Evolutionary conservation across 2,888 invertebrate species (phyloP).

Genomic region (Lithophane socia): DNA sequence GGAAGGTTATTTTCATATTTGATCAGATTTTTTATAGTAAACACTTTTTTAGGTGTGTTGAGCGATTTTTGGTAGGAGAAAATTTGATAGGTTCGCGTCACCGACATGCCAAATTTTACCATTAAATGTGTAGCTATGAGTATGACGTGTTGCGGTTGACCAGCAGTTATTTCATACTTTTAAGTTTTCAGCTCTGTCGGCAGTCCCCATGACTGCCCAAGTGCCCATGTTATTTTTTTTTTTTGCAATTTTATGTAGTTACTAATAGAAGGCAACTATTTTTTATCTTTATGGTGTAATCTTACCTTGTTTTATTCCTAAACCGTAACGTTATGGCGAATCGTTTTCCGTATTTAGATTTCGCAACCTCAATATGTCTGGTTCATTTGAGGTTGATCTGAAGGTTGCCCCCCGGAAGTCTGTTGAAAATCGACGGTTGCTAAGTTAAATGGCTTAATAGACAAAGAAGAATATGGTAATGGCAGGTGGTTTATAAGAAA

Average conservation of each 20-base stretch:
- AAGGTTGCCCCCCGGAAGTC: conserved; percentile 59
- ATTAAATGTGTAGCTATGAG: too few relatives aligned
- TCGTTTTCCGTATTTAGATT: conserved; percentile 56
- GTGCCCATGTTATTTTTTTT: background rate
- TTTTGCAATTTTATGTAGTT: background rate
- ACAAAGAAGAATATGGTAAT: conserved; percentile 55
- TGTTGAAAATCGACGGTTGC: conserved; percentile 38
- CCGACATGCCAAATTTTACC: too few relatives aligned
- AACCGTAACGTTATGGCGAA: conserved; percentile 34
- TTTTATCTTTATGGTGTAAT: conserved; percentile 28
- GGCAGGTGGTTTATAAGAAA: conserved; percentile 24
- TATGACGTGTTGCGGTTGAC: too few relatives aligned
- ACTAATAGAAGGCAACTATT: too few relatives aligned
- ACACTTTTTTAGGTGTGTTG: too few relatives aligned
- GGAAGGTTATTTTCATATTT: background rate
- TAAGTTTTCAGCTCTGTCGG: too few relatives aligned
- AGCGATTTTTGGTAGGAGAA: too few relatives aligned
- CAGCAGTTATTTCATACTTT: too few relatives aligned
- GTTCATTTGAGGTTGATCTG: conserved; percentile 53
- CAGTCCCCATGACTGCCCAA: too few relatives aligned
- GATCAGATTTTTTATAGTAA: background rate
- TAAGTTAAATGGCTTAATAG: conserved; percentile 36
- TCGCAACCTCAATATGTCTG: conserved; percentile 37
- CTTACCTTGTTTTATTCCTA: conserved; percentile 17
- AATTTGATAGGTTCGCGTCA: too few relatives aligned